phyloP scores from a whole-genome alignment of 2,888 invertebrate genomes.

The Euspilapteryx auroguttella region DNA sequence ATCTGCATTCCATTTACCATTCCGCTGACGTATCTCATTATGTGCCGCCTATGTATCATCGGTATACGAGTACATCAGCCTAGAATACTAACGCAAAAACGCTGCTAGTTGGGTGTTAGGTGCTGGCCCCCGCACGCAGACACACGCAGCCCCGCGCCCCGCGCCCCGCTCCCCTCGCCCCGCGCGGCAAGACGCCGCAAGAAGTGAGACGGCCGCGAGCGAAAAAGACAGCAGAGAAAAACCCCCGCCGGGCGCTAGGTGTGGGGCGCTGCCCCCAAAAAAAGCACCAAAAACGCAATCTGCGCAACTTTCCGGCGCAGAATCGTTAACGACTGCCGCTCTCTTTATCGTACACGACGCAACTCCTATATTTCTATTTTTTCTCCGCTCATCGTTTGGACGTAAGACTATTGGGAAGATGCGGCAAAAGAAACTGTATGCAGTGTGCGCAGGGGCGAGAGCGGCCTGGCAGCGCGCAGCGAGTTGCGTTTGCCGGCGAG shows the following conservation, averaged over 20 bases:
- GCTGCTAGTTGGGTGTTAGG: slow-evolving; percentile 29
- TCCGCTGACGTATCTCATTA: slow-evolving; percentile 50
- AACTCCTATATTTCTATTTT: slow-evolving; percentile 62
- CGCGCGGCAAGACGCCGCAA: slow-evolving; percentile 17
- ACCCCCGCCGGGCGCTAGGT: slow-evolving; percentile 54
- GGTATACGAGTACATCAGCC: slow-evolving; percentile 14
- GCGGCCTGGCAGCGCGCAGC: slow-evolving; percentile 13
- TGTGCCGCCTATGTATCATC: slow-evolving; percentile 16
- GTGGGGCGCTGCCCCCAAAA: slow-evolving; percentile 60
- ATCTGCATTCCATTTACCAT: slow-evolving; percentile 40
- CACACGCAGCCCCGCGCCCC: slow-evolving; percentile 12
- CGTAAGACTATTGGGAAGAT: slow-evolving; percentile 33
- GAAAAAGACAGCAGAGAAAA: slow-evolving; percentile 58
- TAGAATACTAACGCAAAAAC: slow-evolving; percentile 57
- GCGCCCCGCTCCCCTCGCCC: slow-evolving; percentile 14
- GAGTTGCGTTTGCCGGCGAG: slow-evolving; percentile 27
- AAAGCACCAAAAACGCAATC: slow-evolving; percentile 63
- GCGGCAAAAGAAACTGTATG: slow-evolving; percentile 3
- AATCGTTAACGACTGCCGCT: slow-evolving; percentile 62
- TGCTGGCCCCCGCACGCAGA: slow-evolving; percentile 31
- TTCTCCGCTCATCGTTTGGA: slow-evolving; percentile 45
- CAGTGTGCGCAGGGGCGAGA: slow-evolving; percentile 11
- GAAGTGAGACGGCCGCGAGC: slow-evolving; percentile 42
- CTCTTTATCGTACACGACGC: slow-evolving; percentile 58
- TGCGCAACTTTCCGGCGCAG: slow-evolving; percentile 64